Evolutionary conservation across 2,888 invertebrate genomes (phyloP).

Genomic region (Drosophila kuntzei): DNA sequence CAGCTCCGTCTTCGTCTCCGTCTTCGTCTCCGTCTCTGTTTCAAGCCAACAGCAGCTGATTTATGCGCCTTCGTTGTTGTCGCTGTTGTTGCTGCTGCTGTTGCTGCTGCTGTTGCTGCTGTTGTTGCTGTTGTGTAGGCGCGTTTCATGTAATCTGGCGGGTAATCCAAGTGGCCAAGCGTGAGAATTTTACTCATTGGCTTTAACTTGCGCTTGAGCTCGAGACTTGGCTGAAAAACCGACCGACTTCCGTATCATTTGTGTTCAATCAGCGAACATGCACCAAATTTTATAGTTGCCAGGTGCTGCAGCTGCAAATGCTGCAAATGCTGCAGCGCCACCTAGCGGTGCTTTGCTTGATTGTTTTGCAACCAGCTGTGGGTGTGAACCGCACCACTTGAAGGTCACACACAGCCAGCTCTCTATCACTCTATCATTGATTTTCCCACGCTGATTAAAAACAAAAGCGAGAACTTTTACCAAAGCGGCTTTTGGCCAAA

Average conservation of each 20-base stretch:
- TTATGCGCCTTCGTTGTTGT: slow-evolving; percentile 64
- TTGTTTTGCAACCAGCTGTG: slow-evolving; percentile 26
- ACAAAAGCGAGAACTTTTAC: slow-evolving; percentile 35
- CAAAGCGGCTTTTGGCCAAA: slow-evolving; percentile 45
- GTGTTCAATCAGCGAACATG: slow-evolving; percentile 79
- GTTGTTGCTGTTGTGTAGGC: slow-evolving; percentile 69
- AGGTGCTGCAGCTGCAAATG: slow-evolving; percentile 68
- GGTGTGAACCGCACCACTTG: slow-evolving; percentile 63
- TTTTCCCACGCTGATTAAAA: slow-evolving; percentile 63
- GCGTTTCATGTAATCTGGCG: slow-evolving; percentile 81
- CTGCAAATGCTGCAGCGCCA: slow-evolving; percentile 63
- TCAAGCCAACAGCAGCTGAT: slow-evolving; percentile 65
- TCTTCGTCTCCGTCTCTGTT: slow-evolving; percentile 29
- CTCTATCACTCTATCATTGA: slow-evolving; percentile 9
- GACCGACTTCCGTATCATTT: slow-evolving; percentile 79
- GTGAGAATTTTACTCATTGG: slow-evolving; percentile 79
- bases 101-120: slow-evolving; percentile 33
- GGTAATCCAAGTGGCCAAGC: slow-evolving; percentile 81
- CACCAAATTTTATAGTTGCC: slow-evolving; percentile 74
- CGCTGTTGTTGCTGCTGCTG: slow-evolving; percentile 28
- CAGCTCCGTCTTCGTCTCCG: slow-evolving; percentile 15
- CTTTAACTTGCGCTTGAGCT: slow-evolving; percentile 22
- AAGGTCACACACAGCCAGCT: slow-evolving; percentile 39
- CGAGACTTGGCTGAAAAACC: slow-evolving; percentile 16
- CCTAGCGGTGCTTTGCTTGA: slow-evolving; percentile 47